phyloP scores from a whole-genome alignment of 1,140 invertebrate genomes.

The Nephila pilipes region DNA sequence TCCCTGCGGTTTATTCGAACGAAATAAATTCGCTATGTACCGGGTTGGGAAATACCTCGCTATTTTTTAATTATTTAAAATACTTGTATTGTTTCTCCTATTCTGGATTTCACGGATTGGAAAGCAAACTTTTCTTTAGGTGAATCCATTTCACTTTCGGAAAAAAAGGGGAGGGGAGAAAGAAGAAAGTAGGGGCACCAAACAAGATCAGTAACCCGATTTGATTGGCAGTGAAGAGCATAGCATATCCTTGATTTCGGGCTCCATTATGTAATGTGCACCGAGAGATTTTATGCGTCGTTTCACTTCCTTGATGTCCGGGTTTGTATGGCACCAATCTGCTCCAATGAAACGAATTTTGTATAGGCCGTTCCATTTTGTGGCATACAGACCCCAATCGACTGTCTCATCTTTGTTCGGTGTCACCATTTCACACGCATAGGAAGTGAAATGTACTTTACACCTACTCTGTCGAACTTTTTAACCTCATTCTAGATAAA shows the following conservation, averaged over 20 bases:
- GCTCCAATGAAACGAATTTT: not conserved
- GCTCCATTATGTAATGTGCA: not conserved
- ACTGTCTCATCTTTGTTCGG: not conserved
- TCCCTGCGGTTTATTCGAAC: too few relatives aligned
- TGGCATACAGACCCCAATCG: slow-evolving; percentile 19
- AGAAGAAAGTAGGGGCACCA: not conserved
- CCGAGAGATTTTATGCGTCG: not conserved
- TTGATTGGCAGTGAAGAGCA: not conserved
- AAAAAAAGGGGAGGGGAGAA: not conserved
- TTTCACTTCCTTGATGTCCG: slow-evolving; percentile 26
- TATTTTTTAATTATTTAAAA: too few relatives aligned
- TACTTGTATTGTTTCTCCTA: not conserved
- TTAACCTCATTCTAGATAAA: not conserved
- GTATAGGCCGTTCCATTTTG: not conserved
- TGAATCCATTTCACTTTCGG: not conserved
- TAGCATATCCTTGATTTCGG: not conserved
- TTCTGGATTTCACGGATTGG: not conserved
- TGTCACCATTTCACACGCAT: not conserved
- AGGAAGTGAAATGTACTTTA: not conserved
- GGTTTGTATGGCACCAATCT: not conserved
- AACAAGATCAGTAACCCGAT: not conserved
- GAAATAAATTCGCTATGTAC: too few relatives aligned
- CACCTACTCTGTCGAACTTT: slow-evolving; percentile 12
- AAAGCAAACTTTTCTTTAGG: not conserved
- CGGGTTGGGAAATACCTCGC: too few relatives aligned